phyloP scores from a whole-genome alignment of 1,140 invertebrate species.

The Nephila pilipes region DNA sequence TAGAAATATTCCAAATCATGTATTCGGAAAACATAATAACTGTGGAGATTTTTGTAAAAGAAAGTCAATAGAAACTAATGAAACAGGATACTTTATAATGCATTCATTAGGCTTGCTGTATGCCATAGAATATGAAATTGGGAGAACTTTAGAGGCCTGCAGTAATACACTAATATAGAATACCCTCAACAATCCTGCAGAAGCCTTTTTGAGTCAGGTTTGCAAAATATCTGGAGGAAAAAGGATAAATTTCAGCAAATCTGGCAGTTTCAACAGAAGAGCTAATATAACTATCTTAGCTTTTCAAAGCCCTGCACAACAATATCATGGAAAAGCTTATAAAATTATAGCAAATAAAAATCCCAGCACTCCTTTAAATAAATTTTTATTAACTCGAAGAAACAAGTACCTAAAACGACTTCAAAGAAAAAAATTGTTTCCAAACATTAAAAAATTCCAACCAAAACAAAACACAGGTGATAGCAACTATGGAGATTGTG shows the following conservation, averaged over 20 bases:
- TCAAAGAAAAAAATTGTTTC: neutral
- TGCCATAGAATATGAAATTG: neutral
- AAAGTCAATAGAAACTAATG: neutral
- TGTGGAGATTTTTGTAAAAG: neutral
- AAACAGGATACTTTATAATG: neutral
- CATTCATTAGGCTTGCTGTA: neutral
- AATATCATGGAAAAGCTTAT: neutral
- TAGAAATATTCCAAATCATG: constrained; percentile 1
- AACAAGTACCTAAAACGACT: neutral
- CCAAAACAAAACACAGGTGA: neutral
- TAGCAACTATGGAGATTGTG: neutral
- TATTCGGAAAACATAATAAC: neutral
- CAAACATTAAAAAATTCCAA: neutral
- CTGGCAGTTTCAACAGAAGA: neutral
- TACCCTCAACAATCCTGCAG: neutral
- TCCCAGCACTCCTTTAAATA: neutral
- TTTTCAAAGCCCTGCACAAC: neutral
- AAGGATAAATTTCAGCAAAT: neutral
- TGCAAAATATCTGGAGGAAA: neutral
- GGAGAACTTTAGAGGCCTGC: neutral
- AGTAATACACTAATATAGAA: neutral
- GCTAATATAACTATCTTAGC: neutral
- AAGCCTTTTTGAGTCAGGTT: neutral
- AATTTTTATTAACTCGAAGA: neutral
- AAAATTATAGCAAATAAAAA: neutral